Conservation (phyloP, 2,888 invertebrate species). For the Lepeophtheirus nordmannii region DNA sequence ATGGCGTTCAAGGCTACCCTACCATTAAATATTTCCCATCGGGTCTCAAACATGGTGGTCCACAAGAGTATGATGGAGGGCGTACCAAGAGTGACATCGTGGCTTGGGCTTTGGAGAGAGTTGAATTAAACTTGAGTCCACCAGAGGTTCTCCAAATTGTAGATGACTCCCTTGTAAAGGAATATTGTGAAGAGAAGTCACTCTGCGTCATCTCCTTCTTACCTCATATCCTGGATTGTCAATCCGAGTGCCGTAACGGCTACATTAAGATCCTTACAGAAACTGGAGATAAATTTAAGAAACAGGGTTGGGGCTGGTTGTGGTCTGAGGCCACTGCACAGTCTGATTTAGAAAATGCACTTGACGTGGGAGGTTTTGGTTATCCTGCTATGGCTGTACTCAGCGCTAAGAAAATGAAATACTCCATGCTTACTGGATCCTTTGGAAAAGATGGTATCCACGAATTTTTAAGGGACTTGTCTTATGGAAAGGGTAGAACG, state of each 20-base stretch:
- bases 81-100: slow-evolving; percentile 78
- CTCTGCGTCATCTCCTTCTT: slow-evolving; percentile 79
- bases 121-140: slow-evolving; percentile 71
- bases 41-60: slow-evolving; percentile 43
- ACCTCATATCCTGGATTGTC: slow-evolving; percentile 90
- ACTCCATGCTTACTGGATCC: slow-evolving; percentile 74
- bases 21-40: slow-evolving; percentile 86
- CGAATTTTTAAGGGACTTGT: slow-evolving; percentile 76
- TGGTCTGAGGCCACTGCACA: slow-evolving; percentile 90
- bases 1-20: slow-evolving; percentile 81
- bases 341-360: slow-evolving; percentile 59
- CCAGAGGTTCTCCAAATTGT: slow-evolving; percentile 52
- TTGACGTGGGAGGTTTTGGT: slow-evolving; percentile 95
- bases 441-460: slow-evolving; percentile 88
- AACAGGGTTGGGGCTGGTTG: slow-evolving; percentile 65
- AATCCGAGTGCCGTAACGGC: slow-evolving; percentile 73
- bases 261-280: slow-evolving; percentile 56
- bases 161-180: slow-evolving; percentile 45
- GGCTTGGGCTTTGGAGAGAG: slow-evolving; percentile 67
- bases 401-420: slow-evolving; percentile 91
- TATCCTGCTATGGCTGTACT: slow-evolving; percentile 97
- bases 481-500: slow-evolving; percentile 81
- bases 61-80: slow-evolving; percentile 77
- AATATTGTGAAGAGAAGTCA: slow-evolving; percentile 67
- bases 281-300: slow-evolving; percentile 78